Percentiles rank a stretch among this genome's conserved stretches.
phyloP scores from a whole-genome alignment of 2,888 invertebrate species.

The Formica aserva region DNA sequence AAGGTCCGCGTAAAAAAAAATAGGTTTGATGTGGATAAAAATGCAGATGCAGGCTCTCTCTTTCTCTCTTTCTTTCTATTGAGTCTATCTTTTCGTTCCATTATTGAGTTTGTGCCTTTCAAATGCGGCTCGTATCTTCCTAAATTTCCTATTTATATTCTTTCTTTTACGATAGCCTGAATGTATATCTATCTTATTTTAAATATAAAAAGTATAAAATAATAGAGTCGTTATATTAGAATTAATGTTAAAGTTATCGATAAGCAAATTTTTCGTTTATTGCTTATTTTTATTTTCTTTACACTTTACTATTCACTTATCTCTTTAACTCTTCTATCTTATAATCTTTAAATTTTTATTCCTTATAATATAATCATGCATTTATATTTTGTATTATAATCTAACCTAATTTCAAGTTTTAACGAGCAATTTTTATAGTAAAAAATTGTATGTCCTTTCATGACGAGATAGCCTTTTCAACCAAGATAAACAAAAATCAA shows the following conservation, averaged over 20 bases:
- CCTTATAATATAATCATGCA: neutral
- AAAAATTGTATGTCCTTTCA: neutral
- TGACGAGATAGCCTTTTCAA: neutral
- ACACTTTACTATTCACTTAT: neutral
- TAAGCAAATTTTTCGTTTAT: neutral
- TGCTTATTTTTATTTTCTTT: neutral
- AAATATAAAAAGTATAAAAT: neutral
- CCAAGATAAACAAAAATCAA: neutral
- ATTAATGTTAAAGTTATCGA: neutral
- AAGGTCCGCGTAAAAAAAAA: slow-evolving; percentile 12
- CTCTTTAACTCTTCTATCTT: neutral
- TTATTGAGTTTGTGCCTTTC: neutral
- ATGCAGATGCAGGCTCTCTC: slow-evolving; percentile 23
- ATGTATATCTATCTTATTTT: neutral
- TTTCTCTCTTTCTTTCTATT: neutral
- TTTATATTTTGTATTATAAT: neutral
- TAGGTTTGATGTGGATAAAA: slow-evolving; percentile 5
- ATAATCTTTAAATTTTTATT: neutral
- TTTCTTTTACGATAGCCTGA: neutral
- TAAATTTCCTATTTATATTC: neutral
- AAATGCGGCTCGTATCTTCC: neutral
- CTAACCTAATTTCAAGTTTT: neutral
- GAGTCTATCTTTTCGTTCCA: neutral
- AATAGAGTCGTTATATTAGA: neutral
- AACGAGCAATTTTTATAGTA: neutral